Base-by-base conservation (phyloP, 1,140 invertebrate species). In the Drosophila bocki region DNA sequence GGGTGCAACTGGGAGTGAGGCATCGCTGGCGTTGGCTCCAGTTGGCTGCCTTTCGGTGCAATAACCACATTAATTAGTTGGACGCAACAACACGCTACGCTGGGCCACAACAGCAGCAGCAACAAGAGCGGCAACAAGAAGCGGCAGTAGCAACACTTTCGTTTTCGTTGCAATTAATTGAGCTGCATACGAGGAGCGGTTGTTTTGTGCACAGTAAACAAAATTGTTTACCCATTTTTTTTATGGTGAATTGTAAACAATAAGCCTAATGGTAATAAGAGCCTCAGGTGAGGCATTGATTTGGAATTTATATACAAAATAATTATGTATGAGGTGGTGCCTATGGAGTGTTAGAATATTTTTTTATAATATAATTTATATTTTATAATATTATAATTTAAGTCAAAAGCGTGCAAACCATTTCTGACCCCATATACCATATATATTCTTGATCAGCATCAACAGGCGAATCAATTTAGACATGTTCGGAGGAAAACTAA, bases 41-140 rank as follows among this genome's bases (percentile, higher is more conserved):
- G 81, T 88, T 88, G 59, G 80, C 68, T 90, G 86, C 86, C 75
- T 90, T 90, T 90, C 75, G 68, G 85, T 90, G 85, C 85, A 90
- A 90, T 86, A 91, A 90, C 85, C 86, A 90, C 85, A 91, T 90
- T 90, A 90, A 90, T 90, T 90, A 90, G 81, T 60, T 56, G 60
- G 64, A 87, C 45, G 61, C 51, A 75, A 82, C 69, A 84, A 76
- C 76, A 75, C 85, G 85, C 81, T 76, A 75, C 68, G 75, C 35
- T 90, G 86, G 70, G 61, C 84, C 67, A 60, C 47, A 50, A 19
- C 61, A 44, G 42, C 62, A 72, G 39, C 61, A 56, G 13, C 32
- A 32, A 19, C 33, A 33, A 9, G 44, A 33, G 17, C 15, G 11
- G 29, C 35, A 32, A 37, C 19, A 63, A 50, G 48, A 71, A 72